phyloP scores from a whole-genome alignment of 2,888 invertebrate species.

The Drosophila maculinotata region DNA sequence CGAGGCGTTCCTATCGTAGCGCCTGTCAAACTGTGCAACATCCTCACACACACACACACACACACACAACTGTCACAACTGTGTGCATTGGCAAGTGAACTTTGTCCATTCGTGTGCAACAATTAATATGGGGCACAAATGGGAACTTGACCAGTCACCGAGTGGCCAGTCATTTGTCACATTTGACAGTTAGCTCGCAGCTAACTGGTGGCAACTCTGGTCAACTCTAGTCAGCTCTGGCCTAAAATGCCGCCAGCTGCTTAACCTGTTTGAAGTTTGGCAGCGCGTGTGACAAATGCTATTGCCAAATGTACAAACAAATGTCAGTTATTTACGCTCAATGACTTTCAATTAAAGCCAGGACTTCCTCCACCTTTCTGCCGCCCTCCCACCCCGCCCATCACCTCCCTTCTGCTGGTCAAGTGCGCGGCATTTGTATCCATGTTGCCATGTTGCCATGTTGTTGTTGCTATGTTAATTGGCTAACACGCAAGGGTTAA shows the following conservation, averaged over 20 bases:
- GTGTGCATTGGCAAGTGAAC: slow-evolving; percentile 62
- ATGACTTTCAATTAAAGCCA: slow-evolving; percentile 78
- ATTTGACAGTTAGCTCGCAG: slow-evolving; percentile 63
- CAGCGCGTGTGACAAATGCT: slow-evolving; percentile 59
- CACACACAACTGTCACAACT: slow-evolving; percentile 54
- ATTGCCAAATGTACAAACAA: slow-evolving; percentile 38
- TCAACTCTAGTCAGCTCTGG: slow-evolving; percentile 38
- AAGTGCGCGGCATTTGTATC: slow-evolving; percentile 40
- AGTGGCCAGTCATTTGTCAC: slow-evolving; percentile 65
- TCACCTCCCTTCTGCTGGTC: slow-evolving; percentile 45
- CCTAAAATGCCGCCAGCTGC: slow-evolving; percentile 60
- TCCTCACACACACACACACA: slow-evolving; percentile 6
- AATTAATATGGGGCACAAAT: slow-evolving; percentile 40
- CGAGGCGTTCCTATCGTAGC: slow-evolving; percentile 28
- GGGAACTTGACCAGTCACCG: slow-evolving; percentile 55
- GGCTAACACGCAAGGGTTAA: slow-evolving; percentile 69
- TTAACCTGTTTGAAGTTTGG: slow-evolving; percentile 67
- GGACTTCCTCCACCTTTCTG: slow-evolving; percentile 5
- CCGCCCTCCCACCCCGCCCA: no score
- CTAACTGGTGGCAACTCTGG: no score
- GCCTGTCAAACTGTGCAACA: slow-evolving; percentile 41
- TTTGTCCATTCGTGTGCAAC: slow-evolving; percentile 54
- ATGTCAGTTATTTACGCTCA: slow-evolving; percentile 63
- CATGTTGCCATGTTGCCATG: slow-evolving; percentile 18
- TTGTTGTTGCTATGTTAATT: slow-evolving; percentile 66